Percentiles rank a stretch among this genome's conserved stretches.
These are phyloP conservation scores for Arbacia lixula DNA, from an alignment of 53 echinoderm and acorn worm species.

Conservation along the genomic window DNA sequence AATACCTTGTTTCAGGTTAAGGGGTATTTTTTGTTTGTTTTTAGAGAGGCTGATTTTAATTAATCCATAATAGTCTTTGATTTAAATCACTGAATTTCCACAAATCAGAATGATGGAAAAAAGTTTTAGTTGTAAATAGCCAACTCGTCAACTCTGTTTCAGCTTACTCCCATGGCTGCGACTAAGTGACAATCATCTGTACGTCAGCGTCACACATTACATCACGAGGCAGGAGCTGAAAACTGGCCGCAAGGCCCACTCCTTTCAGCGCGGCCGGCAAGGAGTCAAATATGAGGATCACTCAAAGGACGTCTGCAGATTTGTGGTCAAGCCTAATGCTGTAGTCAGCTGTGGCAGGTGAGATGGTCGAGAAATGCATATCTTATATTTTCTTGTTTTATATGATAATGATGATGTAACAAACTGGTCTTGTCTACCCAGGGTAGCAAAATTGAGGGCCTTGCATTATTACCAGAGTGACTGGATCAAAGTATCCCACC, in stretches of 20 bases:
- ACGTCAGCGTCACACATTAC: slow-evolving; percentile 29
- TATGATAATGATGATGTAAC: not conserved
- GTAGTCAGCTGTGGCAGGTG: slow-evolving; percentile 40
- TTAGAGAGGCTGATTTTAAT: too few relatives aligned
- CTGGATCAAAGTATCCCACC: too few relatives aligned
- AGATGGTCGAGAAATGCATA: not conserved
- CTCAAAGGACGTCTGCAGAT: slow-evolving; percentile 22
- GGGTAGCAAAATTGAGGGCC: too few relatives aligned
- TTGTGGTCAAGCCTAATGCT: slow-evolving; percentile 41
- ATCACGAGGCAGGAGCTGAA: not conserved
- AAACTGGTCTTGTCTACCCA: not conserved
- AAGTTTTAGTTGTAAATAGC: not conserved
- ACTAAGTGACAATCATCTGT: slow-evolving; percentile 25
- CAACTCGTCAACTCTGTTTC: not conserved
- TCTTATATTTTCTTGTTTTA: too few relatives aligned
- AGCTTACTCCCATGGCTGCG: slow-evolving; percentile 47
- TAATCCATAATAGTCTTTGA: not conserved
- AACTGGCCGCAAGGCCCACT: not conserved
- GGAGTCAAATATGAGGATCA: slow-evolving; percentile 17
- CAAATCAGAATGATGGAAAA: not conserved
- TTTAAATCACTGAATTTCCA: not conserved
- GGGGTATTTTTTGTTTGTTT: too few relatives aligned
- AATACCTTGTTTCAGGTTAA: too few relatives aligned
- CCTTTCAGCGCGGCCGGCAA: not conserved
- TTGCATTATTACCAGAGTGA: too few relatives aligned